These are phyloP conservation scores for Limnodromus scolopaceus DNA, from an alignment of 2,797 vertebrate species.

Conservation along the genomic window DNA sequence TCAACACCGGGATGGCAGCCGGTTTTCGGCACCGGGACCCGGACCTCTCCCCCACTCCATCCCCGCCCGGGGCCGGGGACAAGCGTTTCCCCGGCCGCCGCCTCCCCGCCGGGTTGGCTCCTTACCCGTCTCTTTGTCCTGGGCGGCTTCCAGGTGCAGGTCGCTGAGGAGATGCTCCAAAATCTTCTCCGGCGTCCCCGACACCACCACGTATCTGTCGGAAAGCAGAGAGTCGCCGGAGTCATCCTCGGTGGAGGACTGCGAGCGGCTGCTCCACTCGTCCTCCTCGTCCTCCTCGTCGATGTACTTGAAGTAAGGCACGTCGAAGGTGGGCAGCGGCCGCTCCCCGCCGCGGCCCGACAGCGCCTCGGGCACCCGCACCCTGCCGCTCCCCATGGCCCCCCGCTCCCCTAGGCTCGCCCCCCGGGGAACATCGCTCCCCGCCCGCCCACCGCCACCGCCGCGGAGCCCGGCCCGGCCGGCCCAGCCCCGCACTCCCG, in stretches of 20 bases:
- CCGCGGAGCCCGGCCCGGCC: not conserved
- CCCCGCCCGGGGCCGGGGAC: not conserved
- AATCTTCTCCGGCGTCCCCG: slow-evolving; percentile 94
- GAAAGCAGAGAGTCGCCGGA: slow-evolving; percentile 89
- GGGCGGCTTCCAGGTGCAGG: slow-evolving; percentile 87
- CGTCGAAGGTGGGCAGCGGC: slow-evolving; percentile 93
- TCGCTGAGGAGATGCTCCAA: slow-evolving; percentile 93
- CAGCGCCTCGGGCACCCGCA: slow-evolving; percentile 65
- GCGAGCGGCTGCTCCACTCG: slow-evolving; percentile 94
- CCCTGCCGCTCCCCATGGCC: slow-evolving; percentile 89
- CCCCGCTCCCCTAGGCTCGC: not conserved
- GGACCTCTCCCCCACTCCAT: no score
- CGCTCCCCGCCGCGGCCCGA: slow-evolving; percentile 78
- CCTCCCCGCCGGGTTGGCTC: not conserved
- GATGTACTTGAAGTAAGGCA: slow-evolving; percentile 98
- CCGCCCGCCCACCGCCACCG: not conserved
- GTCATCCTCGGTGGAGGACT: slow-evolving; percentile 93
- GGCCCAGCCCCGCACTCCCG: slow-evolving; percentile 13
- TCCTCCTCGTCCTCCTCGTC: slow-evolving; percentile 95
- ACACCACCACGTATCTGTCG: slow-evolving; percentile 93
- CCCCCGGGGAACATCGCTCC: not conserved
- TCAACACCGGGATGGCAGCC: not conserved
- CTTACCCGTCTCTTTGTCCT: slow-evolving; percentile 87
- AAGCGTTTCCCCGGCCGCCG: not conserved
- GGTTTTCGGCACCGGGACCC: not conserved